Evolutionary conservation across 1,140 invertebrate species (phyloP), one percentile per base, ranked within the genome.

Genomic region (Cydia amplana): DNA sequence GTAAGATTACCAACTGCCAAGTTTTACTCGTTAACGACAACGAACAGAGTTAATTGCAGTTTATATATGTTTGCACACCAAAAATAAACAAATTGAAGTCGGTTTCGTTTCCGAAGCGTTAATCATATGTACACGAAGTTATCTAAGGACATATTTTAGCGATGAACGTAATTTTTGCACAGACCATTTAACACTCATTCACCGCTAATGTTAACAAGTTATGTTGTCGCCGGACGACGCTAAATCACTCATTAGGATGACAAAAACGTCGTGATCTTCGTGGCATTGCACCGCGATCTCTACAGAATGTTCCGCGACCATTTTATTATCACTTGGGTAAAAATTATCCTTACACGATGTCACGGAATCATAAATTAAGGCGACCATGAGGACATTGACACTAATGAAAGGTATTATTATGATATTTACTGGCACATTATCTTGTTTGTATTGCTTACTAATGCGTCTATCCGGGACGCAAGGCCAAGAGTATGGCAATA

Each of bases 1-100:
- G 96, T 97, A 88, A 95, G 92, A 70, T 70, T 18, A 70, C 12
- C 10, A 36, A 70, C 18, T 67, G n/a, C 14, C 16, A 70, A 70
- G 14, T 65, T 36, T 40, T 36, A 14, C 28, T 40, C 32, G 10
- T 16, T 18, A 40, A 70, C 55, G 12, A 32, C 3, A 32, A 32
- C 14, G 28, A 23, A 60, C 20, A 12, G 20, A 18, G 55, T 23
- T 3, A 20, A 60, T 75, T 65, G 28, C 4, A 28, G 6, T 43
- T 64, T 65, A 20, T 25, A 20, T 76, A 51, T 64, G 46, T 72
- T 14, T 49, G 46, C 14, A 14, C 46, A 1, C 49, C 49, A 51
- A 18, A 51, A 51, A 51, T 51, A 51, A n/a, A 18, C 49, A 18
- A 18, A 49, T 49, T 55, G 1, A 55, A 60, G 20, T 60, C 55